Evolutionary conservation across 1,140 invertebrate genomes (phyloP).

Genomic region (Doryteuthis pealeii): DNA sequence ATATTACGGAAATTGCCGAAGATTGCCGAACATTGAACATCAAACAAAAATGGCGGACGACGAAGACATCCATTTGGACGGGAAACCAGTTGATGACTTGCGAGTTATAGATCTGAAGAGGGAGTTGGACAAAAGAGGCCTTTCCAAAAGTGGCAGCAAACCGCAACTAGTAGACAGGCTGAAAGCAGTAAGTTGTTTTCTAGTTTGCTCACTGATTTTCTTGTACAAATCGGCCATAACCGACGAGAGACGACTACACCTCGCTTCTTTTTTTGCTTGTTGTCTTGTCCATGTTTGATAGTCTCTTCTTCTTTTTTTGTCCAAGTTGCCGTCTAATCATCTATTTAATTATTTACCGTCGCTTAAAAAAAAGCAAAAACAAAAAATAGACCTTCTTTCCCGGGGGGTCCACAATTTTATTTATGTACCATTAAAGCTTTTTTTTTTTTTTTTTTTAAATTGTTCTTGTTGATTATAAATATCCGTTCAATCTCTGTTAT

Average conservation of each 20-base stretch:
- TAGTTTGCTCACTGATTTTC: background rate
- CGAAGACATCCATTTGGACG: slow-evolving; percentile 46
- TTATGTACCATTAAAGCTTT: no score
- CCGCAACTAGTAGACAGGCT: slow-evolving; percentile 55
- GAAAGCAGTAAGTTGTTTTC: slow-evolving; percentile 51
- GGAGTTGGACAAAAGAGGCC: slow-evolving; percentile 58
- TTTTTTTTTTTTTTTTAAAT: no score
- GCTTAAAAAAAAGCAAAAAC: no score
- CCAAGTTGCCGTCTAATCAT: no score
- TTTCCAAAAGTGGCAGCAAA: slow-evolving; percentile 59
- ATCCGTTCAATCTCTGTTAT: no score
- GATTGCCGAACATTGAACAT: background rate
- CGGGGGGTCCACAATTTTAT: no score
- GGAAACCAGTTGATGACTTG: slow-evolving; percentile 52
- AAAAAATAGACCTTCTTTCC: no score
- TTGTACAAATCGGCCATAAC: background rate
- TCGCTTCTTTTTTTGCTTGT: background rate
- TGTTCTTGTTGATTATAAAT: no score
- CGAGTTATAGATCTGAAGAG: slow-evolving; percentile 59
- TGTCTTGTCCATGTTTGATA: background rate
- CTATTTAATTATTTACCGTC: no score
- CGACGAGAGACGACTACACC: background rate
- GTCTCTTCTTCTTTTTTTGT: background rate
- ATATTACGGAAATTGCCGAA: slow-evolving; percentile 21
- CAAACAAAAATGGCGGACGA: slow-evolving; percentile 58